These are phyloP conservation scores for Sorex araneus DNA, from an alignment of 2,113 vertebrate species.

Conservation along the genomic window DNA sequence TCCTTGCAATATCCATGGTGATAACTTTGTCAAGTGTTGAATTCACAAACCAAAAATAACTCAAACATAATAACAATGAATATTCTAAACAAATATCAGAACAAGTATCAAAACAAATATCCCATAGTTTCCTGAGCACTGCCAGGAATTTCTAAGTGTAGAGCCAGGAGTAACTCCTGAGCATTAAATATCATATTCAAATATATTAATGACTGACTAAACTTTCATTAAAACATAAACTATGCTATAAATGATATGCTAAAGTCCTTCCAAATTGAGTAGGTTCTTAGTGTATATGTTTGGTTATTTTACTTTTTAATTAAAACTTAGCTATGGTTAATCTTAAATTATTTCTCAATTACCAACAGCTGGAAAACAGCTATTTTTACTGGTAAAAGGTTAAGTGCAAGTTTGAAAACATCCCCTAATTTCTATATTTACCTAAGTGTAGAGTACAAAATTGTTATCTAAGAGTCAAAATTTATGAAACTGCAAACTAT, in stretches of 20 bases:
- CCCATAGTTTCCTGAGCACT: too few species aligned
- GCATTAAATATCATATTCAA: slow-evolving; percentile 3
- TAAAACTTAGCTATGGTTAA: too few species aligned
- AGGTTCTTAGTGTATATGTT: not conserved
- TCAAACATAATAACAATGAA: slow-evolving; percentile 25
- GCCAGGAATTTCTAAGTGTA: too few species aligned
- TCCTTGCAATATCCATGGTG: not conserved
- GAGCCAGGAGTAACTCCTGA: not conserved
- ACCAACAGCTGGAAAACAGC: slow-evolving; percentile 20
- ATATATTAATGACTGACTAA: not conserved
- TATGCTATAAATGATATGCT: not conserved
- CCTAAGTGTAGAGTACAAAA: slow-evolving; percentile 17
- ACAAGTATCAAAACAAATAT: not conserved
- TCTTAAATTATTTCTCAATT: slow-evolving; percentile 50
- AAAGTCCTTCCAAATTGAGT: slow-evolving; percentile 28
- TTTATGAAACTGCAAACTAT: not conserved
- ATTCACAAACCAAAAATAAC: not conserved
- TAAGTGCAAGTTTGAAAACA: slow-evolving; percentile 51
- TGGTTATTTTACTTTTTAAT: not conserved
- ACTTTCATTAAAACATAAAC: not conserved
- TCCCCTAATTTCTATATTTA: slow-evolving; percentile 34
- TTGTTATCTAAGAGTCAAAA: slow-evolving; percentile 25
- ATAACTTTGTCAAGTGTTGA: not conserved
- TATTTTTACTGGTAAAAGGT: slow-evolving; percentile 32
- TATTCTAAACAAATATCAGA: not conserved